A percentile compares a stretch with the other conserved stretches of the same genome.
Evolutionary conservation across 2,797 vertebrate species (phyloP).

Genomic region (Clarias platycephalus): DNA sequence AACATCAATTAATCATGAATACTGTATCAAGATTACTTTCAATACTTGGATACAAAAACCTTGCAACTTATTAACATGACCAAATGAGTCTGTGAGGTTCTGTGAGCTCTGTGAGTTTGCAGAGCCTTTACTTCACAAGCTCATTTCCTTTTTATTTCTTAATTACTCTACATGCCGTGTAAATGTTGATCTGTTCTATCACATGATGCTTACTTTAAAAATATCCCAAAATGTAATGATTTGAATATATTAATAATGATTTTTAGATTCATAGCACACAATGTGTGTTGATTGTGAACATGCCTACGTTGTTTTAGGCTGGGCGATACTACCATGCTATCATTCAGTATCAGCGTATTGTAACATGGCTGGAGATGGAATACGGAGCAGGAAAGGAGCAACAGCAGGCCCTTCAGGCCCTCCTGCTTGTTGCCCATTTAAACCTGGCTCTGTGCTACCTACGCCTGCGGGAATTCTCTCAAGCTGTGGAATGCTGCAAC

Average conservation of each 20-base stretch:
- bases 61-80: too few species aligned
- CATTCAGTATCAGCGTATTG: slow-evolving; percentile 90
- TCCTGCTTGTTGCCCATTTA: slow-evolving; percentile 84
- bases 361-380: slow-evolving; percentile 92
- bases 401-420: slow-evolving; percentile 77
- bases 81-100: too few species aligned
- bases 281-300: background rate
- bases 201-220: background rate
- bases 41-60: too few species aligned
- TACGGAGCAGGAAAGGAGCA: slow-evolving; percentile 80
- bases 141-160: background rate
- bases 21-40: too few species aligned
- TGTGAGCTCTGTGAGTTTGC: too few species aligned
- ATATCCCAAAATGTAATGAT: background rate
- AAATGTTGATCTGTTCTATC: background rate
- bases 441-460: slow-evolving; percentile 93
- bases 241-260: background rate
- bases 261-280: background rate
- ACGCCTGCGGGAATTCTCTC: slow-evolving; percentile 82
- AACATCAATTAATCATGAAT: too few species aligned
- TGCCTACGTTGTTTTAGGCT: slow-evolving; percentile 67
- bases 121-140: too few species aligned
- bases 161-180: background rate
- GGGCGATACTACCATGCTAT: slow-evolving; percentile 85
- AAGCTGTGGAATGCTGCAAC: slow-evolving; percentile 88